Conservation (phyloP, 1,140 invertebrate genomes). For the Euglossa dilemma region DNA sequence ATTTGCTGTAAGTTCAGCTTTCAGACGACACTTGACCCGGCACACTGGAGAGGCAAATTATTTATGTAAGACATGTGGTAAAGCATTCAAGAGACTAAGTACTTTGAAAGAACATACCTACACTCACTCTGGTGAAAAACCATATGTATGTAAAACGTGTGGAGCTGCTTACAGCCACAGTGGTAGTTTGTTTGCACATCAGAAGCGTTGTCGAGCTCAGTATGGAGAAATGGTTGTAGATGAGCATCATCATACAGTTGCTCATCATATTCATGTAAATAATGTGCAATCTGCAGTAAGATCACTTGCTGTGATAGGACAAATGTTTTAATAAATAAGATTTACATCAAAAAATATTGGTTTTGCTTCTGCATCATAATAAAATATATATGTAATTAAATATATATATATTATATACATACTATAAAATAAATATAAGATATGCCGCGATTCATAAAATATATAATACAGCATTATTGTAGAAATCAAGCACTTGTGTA, state of each 20-base stretch:
- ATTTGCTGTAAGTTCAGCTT: slow-evolving; percentile 80
- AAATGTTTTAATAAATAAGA: slow-evolving; percentile 74
- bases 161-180: slow-evolving; percentile 82
- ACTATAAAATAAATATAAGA: not conserved
- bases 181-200: slow-evolving; percentile 81
- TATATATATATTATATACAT: too few relatives aligned
- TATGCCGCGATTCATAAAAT: slow-evolving; percentile 1
- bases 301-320: slow-evolving; percentile 79
- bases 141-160: slow-evolving; percentile 84
- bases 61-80: slow-evolving; percentile 85
- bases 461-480: slow-evolving; percentile 37
- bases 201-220: slow-evolving; percentile 80
- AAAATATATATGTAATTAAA: slow-evolving; percentile 17
- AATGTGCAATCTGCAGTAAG: slow-evolving; percentile 79
- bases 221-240: slow-evolving; percentile 77
- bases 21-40: slow-evolving; percentile 83
- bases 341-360: not conserved
- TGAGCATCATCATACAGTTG: slow-evolving; percentile 73
- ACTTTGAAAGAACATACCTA: slow-evolving; percentile 84
- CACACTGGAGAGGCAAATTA: slow-evolving; percentile 85
- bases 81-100: slow-evolving; percentile 85
- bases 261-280: slow-evolving; percentile 78
- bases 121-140: slow-evolving; percentile 84
- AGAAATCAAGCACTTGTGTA: slow-evolving; percentile 51
- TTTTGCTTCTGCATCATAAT: not conserved